Conservation (phyloP, 2,888 invertebrate genomes). For the Myathropa florea region DNA sequence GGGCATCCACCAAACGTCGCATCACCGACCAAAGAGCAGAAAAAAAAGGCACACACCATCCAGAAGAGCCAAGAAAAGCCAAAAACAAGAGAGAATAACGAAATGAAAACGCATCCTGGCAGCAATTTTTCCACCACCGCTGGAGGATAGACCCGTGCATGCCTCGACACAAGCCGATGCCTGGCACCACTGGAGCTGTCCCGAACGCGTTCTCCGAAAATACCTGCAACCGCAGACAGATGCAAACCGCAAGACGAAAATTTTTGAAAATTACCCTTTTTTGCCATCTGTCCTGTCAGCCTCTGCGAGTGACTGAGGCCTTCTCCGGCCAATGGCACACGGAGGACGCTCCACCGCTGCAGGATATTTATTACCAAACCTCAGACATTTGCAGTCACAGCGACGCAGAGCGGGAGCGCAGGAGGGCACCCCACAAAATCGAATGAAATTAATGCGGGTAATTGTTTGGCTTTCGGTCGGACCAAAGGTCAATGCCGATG, state of each 20-base stretch:
- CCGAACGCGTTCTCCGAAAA: conserved; percentile 26
- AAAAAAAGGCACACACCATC: not conserved
- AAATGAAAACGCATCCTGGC: conserved; percentile 51
- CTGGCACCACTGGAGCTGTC: not conserved
- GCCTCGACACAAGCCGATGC: not conserved
- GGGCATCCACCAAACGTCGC: conserved; percentile 23
- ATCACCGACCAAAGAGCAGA: conserved; percentile 1
- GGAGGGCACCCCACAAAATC: conserved; percentile 49
- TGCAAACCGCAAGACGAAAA: conserved; percentile 66
- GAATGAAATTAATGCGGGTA: conserved; percentile 71
- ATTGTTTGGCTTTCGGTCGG: conserved; percentile 58
- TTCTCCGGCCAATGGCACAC: not conserved
- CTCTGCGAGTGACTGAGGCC: conserved; percentile 15
- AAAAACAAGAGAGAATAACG: not conserved
- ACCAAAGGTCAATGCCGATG: conserved; percentile 63
- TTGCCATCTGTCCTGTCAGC: conserved; percentile 3
- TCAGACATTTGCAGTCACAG: conserved; percentile 51
- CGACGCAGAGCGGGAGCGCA: not conserved
- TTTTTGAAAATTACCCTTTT: conserved; percentile 61
- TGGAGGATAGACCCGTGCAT: too few species aligned
- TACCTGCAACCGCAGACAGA: conserved; percentile 71
- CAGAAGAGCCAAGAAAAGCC: not conserved
- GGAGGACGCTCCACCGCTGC: conserved; percentile 23
- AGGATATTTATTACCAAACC: conserved; percentile 69
- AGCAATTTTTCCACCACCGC: conserved; percentile 42